Base-by-base conservation (phyloP, 2,113 vertebrate species). In the Amblyopsis rosae region DNA sequence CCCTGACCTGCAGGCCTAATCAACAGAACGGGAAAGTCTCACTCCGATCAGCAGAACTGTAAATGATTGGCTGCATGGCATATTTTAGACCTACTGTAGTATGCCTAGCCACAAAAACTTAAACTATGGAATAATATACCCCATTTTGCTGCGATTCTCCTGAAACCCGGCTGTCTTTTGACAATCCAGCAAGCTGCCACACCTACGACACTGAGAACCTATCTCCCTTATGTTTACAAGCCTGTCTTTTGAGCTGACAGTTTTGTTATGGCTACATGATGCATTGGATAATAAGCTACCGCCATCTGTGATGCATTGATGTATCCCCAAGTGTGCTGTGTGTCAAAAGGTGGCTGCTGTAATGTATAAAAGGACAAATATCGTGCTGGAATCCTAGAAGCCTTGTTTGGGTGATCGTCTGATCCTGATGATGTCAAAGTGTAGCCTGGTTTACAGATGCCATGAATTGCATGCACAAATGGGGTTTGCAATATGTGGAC, bases 1-100 rank as follows among this genome's bases (percentile, higher is more conserved):
- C 83, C 91, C 82, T 85, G 69, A 83, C 80, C 72, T 70, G 59
- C 66, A 84, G 70, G 65, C 55, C 81, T 69, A 80, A 73, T 16
- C 62, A 81, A 72, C 61, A 71, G 46, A 75, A 54, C 35, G 69
- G 19, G 65, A 56, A 61, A 48, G 7, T 61, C 57, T 76, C 35
- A 69, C 53, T 70, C 69, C 51, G 57, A 9, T 60, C 46, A 53
- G 16, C 53, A 55, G 32, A 61, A 9, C 13, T 70, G 68, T 62
- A 65, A 87, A 81, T 82, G 68, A 82, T 54, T 76, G 73, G 74
- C 67, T 61, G 10, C 9, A 50, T 26, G 32, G n/a, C 7, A 16
- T 33, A 13, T 53, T 26, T 55, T 56, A 57, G 13, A 8, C 65
- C 9, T 4, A 35, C 55, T 26, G 26, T 62, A 53, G 55, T 67